phyloP scores from a whole-genome alignment of 2,888 invertebrate genomes.

The Dasysyrphus albostriatus region DNA sequence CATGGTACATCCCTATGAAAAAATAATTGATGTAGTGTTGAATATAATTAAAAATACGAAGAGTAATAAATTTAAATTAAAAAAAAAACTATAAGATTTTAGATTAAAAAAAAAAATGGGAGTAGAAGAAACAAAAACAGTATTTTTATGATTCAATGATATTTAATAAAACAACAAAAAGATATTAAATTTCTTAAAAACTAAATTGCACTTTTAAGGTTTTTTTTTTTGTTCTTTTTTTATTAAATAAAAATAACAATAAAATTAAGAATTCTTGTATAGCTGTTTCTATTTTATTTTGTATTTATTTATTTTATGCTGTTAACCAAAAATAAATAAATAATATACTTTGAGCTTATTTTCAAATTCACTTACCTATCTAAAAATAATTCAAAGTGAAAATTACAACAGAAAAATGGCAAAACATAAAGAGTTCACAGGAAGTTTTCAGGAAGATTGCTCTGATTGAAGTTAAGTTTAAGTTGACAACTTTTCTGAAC shows the following conservation, averaged over 20 bases:
- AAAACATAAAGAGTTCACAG: no score
- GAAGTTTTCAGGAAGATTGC: no score
- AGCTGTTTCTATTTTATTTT: conserved; percentile 41
- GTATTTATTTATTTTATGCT: conserved; percentile 35
- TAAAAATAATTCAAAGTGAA: no score
- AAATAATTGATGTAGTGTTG: conserved; percentile 60
- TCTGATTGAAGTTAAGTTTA: no score
- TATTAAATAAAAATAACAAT: conserved; percentile 24
- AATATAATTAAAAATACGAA: conserved; percentile 55
- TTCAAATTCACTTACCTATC: no score
- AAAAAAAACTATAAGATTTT: conserved; percentile 67
- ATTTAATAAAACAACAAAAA: conserved; percentile 54
- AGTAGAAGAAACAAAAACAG: conserved; percentile 67
- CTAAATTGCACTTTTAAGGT: conserved; percentile 66
- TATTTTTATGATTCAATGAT: conserved; percentile 74
- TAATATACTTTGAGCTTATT: no score
- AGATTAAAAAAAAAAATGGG: conserved; percentile 57
- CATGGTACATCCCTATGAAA: conserved; percentile 61
- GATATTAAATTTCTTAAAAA: conserved; percentile 58
- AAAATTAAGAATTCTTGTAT: conserved; percentile 26
- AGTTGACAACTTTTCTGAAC: no score
- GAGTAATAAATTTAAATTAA: conserved; percentile 48
- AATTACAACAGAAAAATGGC: no score
- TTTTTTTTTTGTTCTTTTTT: conserved; percentile 41
- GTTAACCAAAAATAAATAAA: conserved; percentile 40